Percentiles rank a stretch among this genome's conserved stretches.
phyloP scores from a whole-genome alignment of 2,113 vertebrate species.

The Ptychochromis oligacanthus region DNA sequence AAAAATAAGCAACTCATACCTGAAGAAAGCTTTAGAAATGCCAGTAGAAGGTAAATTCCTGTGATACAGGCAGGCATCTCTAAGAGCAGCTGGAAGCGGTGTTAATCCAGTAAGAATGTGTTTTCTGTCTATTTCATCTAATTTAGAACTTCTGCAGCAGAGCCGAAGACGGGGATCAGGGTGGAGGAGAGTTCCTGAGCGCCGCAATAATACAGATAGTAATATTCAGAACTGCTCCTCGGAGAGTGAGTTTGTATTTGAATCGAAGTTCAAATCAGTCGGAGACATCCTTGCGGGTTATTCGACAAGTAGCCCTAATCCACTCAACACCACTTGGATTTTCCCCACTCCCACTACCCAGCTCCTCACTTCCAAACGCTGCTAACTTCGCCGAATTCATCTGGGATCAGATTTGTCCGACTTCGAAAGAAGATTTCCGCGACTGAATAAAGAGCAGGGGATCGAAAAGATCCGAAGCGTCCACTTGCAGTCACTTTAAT shows the following conservation, averaged over 20 bases:
- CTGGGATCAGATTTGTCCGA: slow-evolving; percentile 35
- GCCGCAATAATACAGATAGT: neutral
- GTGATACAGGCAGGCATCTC: slow-evolving; percentile 73
- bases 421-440: slow-evolving; percentile 16
- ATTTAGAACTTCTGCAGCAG: slow-evolving; percentile 51
- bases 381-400: slow-evolving; percentile 67
- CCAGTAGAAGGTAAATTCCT: slow-evolving; percentile 71
- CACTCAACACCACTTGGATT: slow-evolving; percentile 39
- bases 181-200: slow-evolving; percentile 46
- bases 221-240: slow-evolving; percentile 43
- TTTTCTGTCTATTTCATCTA: slow-evolving; percentile 47
- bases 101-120: slow-evolving; percentile 63
- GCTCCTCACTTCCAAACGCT: slow-evolving; percentile 45
- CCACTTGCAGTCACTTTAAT: slow-evolving; percentile 40
- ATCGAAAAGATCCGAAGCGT: neutral
- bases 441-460: neutral
- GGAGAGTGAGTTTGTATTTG: neutral
- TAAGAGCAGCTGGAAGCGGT: slow-evolving; percentile 51
- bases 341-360: slow-evolving; percentile 11
- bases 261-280: slow-evolving; percentile 58
- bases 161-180: slow-evolving; percentile 10
- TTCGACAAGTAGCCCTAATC: slow-evolving; percentile 35
- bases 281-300: slow-evolving; percentile 48
- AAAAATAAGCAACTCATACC: slow-evolving; percentile 57
- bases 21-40: slow-evolving; percentile 71